These are phyloP conservation scores for Coelogynopora nodosa DNA, from an alignment of 2,888 invertebrate species.

Conservation along the genomic window DNA sequence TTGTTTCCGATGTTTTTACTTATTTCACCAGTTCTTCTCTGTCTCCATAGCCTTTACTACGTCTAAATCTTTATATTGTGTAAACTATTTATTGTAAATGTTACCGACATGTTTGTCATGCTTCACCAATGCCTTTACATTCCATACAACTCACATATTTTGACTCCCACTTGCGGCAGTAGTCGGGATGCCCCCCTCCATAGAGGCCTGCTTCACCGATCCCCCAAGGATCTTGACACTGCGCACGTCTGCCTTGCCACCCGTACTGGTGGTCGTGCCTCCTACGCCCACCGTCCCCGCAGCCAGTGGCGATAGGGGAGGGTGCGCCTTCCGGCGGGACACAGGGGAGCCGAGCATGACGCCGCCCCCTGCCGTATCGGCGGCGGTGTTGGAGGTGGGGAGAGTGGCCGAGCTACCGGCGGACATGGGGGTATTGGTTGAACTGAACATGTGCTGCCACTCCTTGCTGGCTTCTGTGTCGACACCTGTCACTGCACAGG, in stretches of 20 bases:
- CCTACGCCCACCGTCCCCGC: not conserved
- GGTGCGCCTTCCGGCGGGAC: not conserved
- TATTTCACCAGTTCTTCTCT: too few species aligned
- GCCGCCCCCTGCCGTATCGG: not conserved
- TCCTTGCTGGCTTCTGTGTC: not conserved
- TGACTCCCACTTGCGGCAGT: too few species aligned
- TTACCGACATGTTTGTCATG: too few species aligned
- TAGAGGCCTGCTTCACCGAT: not conserved
- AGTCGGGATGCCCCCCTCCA: too few species aligned
- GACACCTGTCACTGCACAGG: too few species aligned
- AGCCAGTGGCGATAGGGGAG: not conserved
- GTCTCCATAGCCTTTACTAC: too few species aligned
- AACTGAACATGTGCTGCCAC: constrained; percentile 4
- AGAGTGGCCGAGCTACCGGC: not conserved
- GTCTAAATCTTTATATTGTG: too few species aligned
- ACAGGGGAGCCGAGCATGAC: not conserved
- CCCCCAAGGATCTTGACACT: too few species aligned
- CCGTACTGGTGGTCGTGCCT: not conserved
- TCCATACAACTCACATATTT: too few species aligned
- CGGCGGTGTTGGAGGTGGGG: not conserved
- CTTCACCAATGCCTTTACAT: too few species aligned
- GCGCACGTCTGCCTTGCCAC: not conserved
- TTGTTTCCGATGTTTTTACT: too few species aligned
- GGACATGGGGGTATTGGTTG: not conserved
- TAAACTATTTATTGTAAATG: too few species aligned